Percentiles rank a stretch among this genome's conserved stretches.
Evolutionary conservation across 2,888 invertebrate genomes (phyloP).

Genomic region (Platerodrilus igneus): DNA sequence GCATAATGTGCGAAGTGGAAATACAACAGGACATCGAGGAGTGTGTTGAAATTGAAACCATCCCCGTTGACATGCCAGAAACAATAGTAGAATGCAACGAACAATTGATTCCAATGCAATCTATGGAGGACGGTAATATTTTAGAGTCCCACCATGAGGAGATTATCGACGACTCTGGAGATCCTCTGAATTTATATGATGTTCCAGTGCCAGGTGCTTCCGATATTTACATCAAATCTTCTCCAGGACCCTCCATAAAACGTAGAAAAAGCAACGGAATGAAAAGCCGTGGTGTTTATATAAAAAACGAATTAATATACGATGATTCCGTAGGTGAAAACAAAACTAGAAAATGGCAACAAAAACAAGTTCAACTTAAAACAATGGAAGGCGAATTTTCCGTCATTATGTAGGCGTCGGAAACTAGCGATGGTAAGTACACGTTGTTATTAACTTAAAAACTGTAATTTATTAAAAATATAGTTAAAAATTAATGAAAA

Average conservation of each 20-base stretch:
- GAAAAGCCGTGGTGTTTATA: slow-evolving; percentile 25
- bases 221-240: slow-evolving; percentile 65
- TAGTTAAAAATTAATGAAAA: not conserved
- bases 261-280: slow-evolving; percentile 15
- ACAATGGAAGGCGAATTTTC: slow-evolving; percentile 96
- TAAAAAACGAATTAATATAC: slow-evolving; percentile 36
- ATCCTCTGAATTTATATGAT: slow-evolving; percentile 66
- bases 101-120: slow-evolving; percentile 63
- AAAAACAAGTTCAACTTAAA: slow-evolving; percentile 95
- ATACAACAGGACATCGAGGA: slow-evolving; percentile 69
- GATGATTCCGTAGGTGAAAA: slow-evolving; percentile 46
- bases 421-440: slow-evolving; percentile 76
- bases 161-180: slow-evolving; percentile 64
- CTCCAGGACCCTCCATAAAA: slow-evolving; percentile 57
- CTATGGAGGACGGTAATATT: slow-evolving; percentile 62
- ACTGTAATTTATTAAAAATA: slow-evolving; percentile 2
- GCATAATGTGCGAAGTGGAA: slow-evolving; percentile 71
- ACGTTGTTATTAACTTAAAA: not conserved
- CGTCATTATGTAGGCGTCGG: slow-evolving; percentile 96
- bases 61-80: slow-evolving; percentile 63
- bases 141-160: slow-evolving; percentile 76
- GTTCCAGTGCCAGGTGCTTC: slow-evolving; percentile 66
- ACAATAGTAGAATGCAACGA: slow-evolving; percentile 59
- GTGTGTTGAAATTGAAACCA: slow-evolving; percentile 64
- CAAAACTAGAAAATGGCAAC: slow-evolving; percentile 84